Percentiles rank a stretch among this genome's conserved stretches.
phyloP scores from a whole-genome alignment of 2,888 invertebrate species.

The Cyrtodaria siliqua region DNA sequence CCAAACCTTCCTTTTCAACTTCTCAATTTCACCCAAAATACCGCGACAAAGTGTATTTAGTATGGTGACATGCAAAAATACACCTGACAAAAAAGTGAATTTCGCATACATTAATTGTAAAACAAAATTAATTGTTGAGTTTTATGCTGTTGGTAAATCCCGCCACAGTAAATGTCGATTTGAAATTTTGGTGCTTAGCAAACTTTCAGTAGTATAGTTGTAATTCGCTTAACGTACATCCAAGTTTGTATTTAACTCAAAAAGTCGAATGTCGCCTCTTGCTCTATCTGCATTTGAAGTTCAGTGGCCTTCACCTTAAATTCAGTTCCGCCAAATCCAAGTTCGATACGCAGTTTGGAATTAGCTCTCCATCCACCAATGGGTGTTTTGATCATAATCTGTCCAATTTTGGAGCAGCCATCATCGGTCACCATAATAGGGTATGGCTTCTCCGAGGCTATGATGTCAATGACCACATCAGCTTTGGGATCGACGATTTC shows the following conservation, averaged over 20 bases:
- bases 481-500: conserved; percentile 22
- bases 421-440: conserved; percentile 42
- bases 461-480: conserved; percentile 33
- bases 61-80: no score
- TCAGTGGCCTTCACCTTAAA: conserved; percentile 51
- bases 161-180: no score
- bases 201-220: no score
- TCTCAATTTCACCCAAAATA: no score
- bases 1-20: no score
- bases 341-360: conserved; percentile 26
- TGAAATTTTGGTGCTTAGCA: no score
- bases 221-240: no score
- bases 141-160: no score
- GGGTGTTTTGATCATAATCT: conserved; percentile 33
- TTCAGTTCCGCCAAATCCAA: conserved; percentile 56
- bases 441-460: conserved; percentile 29
- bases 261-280: conserved; percentile 49
- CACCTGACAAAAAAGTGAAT: no score
- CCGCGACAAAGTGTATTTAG: no score
- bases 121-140: no score
- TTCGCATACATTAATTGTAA: no score
- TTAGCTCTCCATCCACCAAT: conserved; percentile 44
- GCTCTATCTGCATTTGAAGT: conserved; percentile 11
- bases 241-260: conserved; percentile 2
- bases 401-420: conserved; percentile 39